Evolutionary conservation across 2,888 invertebrate genomes (phyloP).

Genomic region (Willowsia nigromaculata): DNA sequence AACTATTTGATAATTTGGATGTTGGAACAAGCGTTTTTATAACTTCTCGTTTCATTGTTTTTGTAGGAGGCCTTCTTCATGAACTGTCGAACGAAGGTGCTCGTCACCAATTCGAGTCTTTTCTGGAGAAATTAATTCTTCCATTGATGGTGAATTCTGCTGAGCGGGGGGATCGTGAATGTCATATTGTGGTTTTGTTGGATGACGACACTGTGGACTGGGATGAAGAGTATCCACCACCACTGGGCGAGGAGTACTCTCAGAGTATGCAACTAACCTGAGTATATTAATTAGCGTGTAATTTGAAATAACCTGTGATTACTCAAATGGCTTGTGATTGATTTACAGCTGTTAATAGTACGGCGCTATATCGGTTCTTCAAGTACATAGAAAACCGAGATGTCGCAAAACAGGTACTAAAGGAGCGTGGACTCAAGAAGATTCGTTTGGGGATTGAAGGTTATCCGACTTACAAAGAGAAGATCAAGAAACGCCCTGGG

Average conservation of each 20-base stretch:
- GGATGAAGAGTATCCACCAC: constrained; percentile 99
- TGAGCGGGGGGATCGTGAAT: constrained; percentile 97
- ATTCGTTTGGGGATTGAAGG: constrained; percentile 99
- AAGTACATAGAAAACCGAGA: constrained; percentile 99
- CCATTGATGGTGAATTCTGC: constrained; percentile 98
- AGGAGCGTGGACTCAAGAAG: constrained; percentile 98
- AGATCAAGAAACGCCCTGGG: constrained; percentile 93
- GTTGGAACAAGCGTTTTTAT: neutral
- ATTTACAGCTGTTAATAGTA: constrained; percentile 91
- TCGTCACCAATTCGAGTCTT: constrained; percentile 96
- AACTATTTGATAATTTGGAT: neutral
- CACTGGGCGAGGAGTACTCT: constrained; percentile 98
- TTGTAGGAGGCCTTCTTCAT: constrained; percentile 92
- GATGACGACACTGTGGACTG: constrained; percentile 98
- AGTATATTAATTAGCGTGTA: neutral
- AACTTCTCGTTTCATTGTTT: constrained; percentile 13
- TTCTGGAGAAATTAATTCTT: constrained; percentile 95
- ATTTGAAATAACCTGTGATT: neutral
- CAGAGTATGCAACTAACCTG: constrained; percentile 82
- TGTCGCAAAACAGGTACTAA: constrained; percentile 99
- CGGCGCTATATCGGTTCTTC: constrained; percentile 98
- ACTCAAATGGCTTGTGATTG: neutral
- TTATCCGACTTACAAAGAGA: constrained; percentile 99
- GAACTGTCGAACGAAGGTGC: constrained; percentile 99
- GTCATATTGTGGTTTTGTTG: constrained; percentile 96